Evolutionary conservation across 2,888 invertebrate species (phyloP).

Genomic region (Rhingia campestris): DNA sequence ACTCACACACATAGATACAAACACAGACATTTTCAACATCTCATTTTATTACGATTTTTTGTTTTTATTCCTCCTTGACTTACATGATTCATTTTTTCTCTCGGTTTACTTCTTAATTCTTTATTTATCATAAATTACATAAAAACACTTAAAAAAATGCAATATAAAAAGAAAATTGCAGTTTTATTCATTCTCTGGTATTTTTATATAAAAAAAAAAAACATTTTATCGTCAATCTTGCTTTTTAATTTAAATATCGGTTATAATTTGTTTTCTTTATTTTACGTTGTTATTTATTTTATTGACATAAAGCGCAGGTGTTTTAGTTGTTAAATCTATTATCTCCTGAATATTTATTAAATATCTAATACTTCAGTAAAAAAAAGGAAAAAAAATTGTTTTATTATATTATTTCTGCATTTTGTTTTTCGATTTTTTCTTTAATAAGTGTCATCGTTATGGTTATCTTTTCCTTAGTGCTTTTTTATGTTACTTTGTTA

Average conservation of each 20-base stretch:
- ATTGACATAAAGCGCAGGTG: conserved; percentile 52
- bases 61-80: background rate
- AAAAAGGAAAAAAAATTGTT: conserved; percentile 4
- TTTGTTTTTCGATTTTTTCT: background rate
- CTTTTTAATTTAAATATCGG: background rate
- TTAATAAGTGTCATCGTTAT: conserved; percentile 14
- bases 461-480: conserved; percentile 6
- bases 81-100: conserved; percentile 7
- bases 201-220: background rate
- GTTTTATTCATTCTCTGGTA: conserved; percentile 32
- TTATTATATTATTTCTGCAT: background rate
- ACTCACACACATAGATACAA: conserved; percentile 18
- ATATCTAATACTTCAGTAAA: conserved; percentile 42
- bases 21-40: conserved; percentile 39
- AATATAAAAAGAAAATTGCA: conserved; percentile 59
- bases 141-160: conserved; percentile 58
- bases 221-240: conserved; percentile 17
- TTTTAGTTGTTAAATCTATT: conserved; percentile 29
- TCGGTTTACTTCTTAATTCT: conserved; percentile 34
- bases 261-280: conserved; percentile 1
- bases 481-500: conserved; percentile 22
- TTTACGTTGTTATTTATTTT: conserved; percentile 6
- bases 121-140: conserved; percentile 53
- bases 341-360: conserved; percentile 50
- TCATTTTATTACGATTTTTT: conserved; percentile 30